phyloP scores from a whole-genome alignment of 2,888 invertebrate species.

The Heliconius aoede region DNA sequence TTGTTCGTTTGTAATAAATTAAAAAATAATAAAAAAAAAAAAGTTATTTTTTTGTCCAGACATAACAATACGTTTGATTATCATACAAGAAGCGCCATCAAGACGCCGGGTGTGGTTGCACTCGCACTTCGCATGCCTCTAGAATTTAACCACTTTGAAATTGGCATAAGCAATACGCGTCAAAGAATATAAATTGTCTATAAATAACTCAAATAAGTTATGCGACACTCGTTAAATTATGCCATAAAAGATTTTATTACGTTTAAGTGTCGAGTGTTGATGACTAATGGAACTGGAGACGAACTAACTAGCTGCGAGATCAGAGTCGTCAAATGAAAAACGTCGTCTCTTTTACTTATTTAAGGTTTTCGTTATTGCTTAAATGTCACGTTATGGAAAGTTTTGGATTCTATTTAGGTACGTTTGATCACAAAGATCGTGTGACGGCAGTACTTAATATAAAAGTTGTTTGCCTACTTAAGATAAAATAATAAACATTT shows the following conservation, averaged over 20 bases:
- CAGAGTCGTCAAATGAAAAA: not conserved
- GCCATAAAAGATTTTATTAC: not conserved
- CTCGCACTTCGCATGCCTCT: not conserved
- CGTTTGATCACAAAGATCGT: too few species aligned
- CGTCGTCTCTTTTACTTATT: not conserved
- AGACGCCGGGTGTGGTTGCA: not conserved
- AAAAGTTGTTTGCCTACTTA: not conserved
- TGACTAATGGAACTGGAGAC: not conserved
- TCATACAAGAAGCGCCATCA: not conserved
- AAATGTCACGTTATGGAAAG: not conserved
- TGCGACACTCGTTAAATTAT: not conserved
- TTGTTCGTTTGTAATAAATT: too few species aligned
- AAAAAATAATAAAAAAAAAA: too few species aligned
- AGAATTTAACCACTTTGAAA: not conserved
- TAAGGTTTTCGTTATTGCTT: not conserved
- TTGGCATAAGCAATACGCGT: not conserved
- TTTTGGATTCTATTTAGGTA: too few species aligned
- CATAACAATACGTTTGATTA: not conserved
- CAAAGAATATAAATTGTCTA: not conserved
- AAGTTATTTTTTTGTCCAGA: not conserved
- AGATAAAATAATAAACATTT: too few species aligned
- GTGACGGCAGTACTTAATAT: too few species aligned
- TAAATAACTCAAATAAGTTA: slow-evolving; percentile 4
- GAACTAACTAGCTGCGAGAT: not conserved
- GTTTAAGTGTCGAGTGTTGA: not conserved